A percentile compares a stretch with the other conserved stretches of the same genome.
phyloP scores from a whole-genome alignment of 2,113 vertebrate genomes.

The Lepus europaeus region DNA sequence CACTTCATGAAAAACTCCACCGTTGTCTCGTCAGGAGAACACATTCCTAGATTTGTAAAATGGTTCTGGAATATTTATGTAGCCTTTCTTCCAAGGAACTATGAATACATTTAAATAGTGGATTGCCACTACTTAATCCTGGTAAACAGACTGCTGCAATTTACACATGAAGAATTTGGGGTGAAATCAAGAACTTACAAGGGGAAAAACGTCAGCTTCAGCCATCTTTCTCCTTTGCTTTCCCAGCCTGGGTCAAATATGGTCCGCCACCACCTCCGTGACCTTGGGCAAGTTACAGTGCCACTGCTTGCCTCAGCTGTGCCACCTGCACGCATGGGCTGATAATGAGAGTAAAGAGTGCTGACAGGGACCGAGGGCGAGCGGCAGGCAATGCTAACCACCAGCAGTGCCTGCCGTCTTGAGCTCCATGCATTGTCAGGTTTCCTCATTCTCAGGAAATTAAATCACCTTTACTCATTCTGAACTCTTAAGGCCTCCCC shows the following conservation, averaged over 20 bases:
- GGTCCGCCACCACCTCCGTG: not conserved
- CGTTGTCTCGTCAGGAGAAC: not conserved
- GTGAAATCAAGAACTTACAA: not conserved
- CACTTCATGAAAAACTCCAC: conserved; percentile 25
- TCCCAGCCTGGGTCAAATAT: too few relatives aligned
- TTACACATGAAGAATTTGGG: conserved; percentile 49
- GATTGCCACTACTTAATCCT: not conserved
- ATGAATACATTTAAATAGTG: conserved; percentile 71
- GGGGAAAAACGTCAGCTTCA: not conserved
- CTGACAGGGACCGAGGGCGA: not conserved
- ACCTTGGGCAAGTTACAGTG: not conserved
- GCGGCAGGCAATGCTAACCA: conserved; percentile 49
- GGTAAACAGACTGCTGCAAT: conserved; percentile 43
- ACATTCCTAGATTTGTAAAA: conserved; percentile 59
- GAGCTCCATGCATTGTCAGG: not conserved
- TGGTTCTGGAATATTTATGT: conserved; percentile 65
- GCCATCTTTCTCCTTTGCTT: not conserved
- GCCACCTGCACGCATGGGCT: not conserved
- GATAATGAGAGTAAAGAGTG: not conserved
- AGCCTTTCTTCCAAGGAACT: conserved; percentile 67
- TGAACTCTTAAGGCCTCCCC: conserved; percentile 14
- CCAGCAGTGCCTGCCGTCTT: conserved; percentile 32
- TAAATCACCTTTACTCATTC: conserved; percentile 55
- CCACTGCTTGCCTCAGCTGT: not conserved
- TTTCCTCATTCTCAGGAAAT: conserved; percentile 66